Evolutionary conservation across 2,888 invertebrate species (phyloP).

Genomic region (Drosophila anomalata): DNA sequence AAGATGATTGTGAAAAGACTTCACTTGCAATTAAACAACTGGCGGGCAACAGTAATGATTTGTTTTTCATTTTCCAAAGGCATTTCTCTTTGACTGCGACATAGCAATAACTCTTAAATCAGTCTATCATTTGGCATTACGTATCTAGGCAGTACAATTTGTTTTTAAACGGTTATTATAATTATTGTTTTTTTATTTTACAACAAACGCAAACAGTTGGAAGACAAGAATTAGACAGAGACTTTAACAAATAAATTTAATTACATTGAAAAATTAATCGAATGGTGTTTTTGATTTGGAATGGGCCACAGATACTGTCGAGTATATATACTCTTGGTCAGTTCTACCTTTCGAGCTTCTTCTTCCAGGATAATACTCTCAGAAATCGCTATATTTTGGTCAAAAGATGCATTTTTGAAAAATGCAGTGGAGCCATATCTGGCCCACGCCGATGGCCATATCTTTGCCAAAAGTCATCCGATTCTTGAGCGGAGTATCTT

Average conservation of each 20-base stretch:
- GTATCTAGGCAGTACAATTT: conserved; percentile 69
- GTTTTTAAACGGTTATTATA: conserved; percentile 61
- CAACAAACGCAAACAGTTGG: conserved; percentile 55
- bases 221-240: conserved; percentile 57
- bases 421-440: too few species aligned
- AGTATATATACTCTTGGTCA: neutral
- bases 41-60: conserved; percentile 31
- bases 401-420: too few species aligned
- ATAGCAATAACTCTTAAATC: conserved; percentile 15
- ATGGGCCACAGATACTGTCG: neutral
- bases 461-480: too few species aligned
- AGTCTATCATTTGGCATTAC: conserved; percentile 47
- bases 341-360: too few species aligned
- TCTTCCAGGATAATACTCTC: too few species aligned
- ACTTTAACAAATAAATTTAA: conserved; percentile 67
- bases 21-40: conserved; percentile 9
- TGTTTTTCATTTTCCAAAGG: conserved; percentile 31
- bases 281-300: neutral
- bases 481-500: too few species aligned
- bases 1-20: conserved; percentile 15
- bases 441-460: too few species aligned
- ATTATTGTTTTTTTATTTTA: conserved; percentile 66
- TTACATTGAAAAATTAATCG: conserved; percentile 46
- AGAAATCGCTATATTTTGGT: too few species aligned
- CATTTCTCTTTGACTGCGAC: conserved; percentile 18